phyloP scores from a whole-genome alignment of 2,113 vertebrate genomes.

The Thinocorus orbignyianus region DNA sequence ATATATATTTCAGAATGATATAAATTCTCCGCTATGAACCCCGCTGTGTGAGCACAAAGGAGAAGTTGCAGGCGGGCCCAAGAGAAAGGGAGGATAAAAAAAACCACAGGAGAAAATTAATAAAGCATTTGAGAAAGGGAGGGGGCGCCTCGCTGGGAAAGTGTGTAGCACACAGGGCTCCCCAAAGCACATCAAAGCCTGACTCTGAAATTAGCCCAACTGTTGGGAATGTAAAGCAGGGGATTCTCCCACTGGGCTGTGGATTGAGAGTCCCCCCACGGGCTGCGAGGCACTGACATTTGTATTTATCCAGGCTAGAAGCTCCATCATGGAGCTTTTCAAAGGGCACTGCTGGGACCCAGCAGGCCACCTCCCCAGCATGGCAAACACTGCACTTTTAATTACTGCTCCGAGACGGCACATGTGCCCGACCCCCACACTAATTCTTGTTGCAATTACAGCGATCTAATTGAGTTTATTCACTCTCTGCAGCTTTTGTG shows the following conservation, averaged over 20 bases:
- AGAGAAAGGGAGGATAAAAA: slow-evolving; percentile 68
- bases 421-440: slow-evolving; percentile 60
- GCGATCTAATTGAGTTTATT: slow-evolving; percentile 72
- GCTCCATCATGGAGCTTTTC: slow-evolving; percentile 58
- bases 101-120: slow-evolving; percentile 71
- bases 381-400: slow-evolving; percentile 65
- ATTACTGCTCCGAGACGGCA: slow-evolving; percentile 45
- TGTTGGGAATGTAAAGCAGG: slow-evolving; percentile 65
- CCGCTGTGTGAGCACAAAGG: slow-evolving; percentile 43
- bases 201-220: slow-evolving; percentile 66
- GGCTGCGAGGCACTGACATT: slow-evolving; percentile 62
- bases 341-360: slow-evolving; percentile 62
- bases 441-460: slow-evolving; percentile 71
- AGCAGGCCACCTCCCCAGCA: slow-evolving; percentile 62
- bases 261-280: slow-evolving; percentile 62
- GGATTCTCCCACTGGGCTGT: slow-evolving; percentile 65
- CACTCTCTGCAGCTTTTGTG: slow-evolving; percentile 57
- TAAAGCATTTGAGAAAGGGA: slow-evolving; percentile 68
- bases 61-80: slow-evolving; percentile 43
- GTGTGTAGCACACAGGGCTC: slow-evolving; percentile 61
- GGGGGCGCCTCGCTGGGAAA: slow-evolving; percentile 60
- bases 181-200: slow-evolving; percentile 70
- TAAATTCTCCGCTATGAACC: slow-evolving; percentile 42
- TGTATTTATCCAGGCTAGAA: slow-evolving; percentile 60
- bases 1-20: slow-evolving; percentile 52